phyloP scores from a whole-genome alignment of 2,888 invertebrate genomes.

The Lycocerus yunnanus region DNA sequence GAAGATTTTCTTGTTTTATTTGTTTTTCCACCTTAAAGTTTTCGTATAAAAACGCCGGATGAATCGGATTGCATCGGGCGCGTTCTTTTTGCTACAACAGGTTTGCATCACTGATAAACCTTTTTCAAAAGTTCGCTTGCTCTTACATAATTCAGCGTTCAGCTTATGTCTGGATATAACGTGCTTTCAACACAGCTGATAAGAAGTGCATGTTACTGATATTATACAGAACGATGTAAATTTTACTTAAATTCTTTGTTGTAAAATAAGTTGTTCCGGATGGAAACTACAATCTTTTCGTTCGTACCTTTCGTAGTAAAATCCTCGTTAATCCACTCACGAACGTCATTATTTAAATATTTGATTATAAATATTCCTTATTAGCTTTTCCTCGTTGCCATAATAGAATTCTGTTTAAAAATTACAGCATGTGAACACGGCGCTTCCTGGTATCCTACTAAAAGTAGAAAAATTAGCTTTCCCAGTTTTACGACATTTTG shows the following conservation, averaged over 20 bases:
- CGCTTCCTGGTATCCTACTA: no score
- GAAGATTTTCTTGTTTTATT: neutral
- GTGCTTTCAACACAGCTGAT: neutral
- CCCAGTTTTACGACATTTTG: no score
- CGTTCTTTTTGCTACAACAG: neutral
- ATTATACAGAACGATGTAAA: neutral
- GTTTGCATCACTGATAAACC: neutral
- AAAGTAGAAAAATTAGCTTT: no score
- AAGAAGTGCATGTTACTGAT: neutral
- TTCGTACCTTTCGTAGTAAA: no score
- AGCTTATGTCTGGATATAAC: neutral
- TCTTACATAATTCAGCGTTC: neutral
- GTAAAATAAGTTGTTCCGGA: no score
- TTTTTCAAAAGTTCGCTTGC: neutral
- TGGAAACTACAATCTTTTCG: no score
- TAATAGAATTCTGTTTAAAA: no score
- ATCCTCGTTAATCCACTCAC: no score
- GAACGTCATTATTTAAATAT: no score
- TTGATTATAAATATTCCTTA: no score
- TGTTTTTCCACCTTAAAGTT: neutral
- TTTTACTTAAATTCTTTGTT: neutral
- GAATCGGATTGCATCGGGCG: neutral
- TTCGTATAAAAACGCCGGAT: neutral
- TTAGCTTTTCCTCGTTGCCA: no score
- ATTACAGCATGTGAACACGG: no score